Evolutionary conservation across 1,140 invertebrate species (phyloP), one percentile per base, ranked within the genome.

Genomic region (Cotesia typhae): DNA sequence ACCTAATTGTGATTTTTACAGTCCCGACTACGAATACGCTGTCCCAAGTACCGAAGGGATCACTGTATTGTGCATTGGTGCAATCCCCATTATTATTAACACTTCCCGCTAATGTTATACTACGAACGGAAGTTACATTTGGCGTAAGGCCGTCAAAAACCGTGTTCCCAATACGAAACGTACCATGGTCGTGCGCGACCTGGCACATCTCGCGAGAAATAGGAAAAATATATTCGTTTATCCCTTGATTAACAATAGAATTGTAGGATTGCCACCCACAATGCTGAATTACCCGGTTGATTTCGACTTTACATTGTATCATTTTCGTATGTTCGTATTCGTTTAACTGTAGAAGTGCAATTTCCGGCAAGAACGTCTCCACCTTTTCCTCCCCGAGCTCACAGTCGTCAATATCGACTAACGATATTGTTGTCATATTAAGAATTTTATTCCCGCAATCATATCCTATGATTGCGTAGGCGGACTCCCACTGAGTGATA

Each of bases 21-120:
- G 37, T 67, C 12, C 66, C 75, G 35, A 59, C 37, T 1, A 76
- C 74, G 0, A 75, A 28, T 28, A 28, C 28, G 2, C 28, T 28
- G 2, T 28, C 28, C 28, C 28, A 28, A 28, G 28, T 28, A 28
- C 28, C 28, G 28, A 28, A 28, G 1, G 28, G 28, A 28, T 28
- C 28, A 3, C 28, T 28, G 28, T 28, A 28, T 28, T 28, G 28
- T 1, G 28, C 28, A 28, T 28, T 28, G 2, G 28, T 28, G 2
- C 28, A 28, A 28, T 28, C 28, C 28, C 28, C 28, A 28, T 28
- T 28, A 28, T 28, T 28, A 1, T 28, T 28, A 28, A 28, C 28
- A 3, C 28, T 28, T 28, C 28, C 28, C 28, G 1, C 28, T 28
- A 28, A 28, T 28, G 28, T 28, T 28, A 28, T 28, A 28, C 28